Evolutionary conservation across 2,888 invertebrate genomes (phyloP).

Genomic region (Chamaedrilus cognettii): DNA sequence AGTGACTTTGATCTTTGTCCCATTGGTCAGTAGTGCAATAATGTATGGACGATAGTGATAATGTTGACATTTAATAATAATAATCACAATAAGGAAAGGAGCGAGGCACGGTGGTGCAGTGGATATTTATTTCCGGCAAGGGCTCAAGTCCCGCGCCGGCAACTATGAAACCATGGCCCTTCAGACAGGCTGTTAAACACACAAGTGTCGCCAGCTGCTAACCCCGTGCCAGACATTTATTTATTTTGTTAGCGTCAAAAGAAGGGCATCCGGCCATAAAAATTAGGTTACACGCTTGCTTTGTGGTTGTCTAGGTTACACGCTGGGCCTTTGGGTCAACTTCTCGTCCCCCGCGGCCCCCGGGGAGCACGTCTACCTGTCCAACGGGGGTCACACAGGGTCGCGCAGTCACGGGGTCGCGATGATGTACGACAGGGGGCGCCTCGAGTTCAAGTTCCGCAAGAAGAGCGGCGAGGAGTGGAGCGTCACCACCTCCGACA

Average conservation of each 20-base stretch:
- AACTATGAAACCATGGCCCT: too few species aligned
- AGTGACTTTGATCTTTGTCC: background rate
- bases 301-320: conserved; percentile 46
- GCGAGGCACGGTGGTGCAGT: too few species aligned
- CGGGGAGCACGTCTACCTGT: conserved; percentile 47
- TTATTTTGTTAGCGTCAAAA: too few species aligned
- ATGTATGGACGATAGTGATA: background rate
- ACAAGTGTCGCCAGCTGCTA: too few species aligned
- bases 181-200: too few species aligned
- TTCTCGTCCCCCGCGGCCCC: conserved; percentile 42
- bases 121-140: too few species aligned
- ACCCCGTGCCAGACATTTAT: too few species aligned
- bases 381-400: conserved; percentile 55
- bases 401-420: conserved; percentile 53
- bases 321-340: conserved; percentile 53
- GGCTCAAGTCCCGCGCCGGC: too few species aligned
- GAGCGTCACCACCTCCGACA: conserved; percentile 39
- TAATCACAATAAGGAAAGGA: too few species aligned
- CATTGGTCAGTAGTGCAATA: background rate
- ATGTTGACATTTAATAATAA: too few species aligned
- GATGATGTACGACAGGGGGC: conserved; percentile 48
- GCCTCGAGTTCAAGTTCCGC: conserved; percentile 51
- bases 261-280: too few species aligned
- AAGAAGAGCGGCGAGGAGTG: conserved; percentile 49
- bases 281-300: too few species aligned